Evolutionary conservation across 2,113 vertebrate species (phyloP).

Genomic region (Myodes glareolus): DNA sequence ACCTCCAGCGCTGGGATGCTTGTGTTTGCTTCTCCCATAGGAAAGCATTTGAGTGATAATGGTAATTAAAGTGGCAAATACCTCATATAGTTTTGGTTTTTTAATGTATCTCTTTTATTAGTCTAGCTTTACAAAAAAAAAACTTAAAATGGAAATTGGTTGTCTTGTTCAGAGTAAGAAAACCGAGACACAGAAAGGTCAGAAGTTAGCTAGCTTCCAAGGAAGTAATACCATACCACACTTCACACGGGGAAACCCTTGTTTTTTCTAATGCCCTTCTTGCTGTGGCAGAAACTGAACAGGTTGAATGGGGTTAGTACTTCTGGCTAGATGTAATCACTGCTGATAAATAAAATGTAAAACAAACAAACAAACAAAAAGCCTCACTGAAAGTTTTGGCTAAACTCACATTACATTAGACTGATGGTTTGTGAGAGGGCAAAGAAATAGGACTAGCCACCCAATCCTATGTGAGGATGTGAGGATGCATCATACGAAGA

Average conservation of each 20-base stretch:
- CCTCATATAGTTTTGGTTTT: not conserved
- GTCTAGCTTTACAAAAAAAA: not conserved
- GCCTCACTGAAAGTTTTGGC: not conserved
- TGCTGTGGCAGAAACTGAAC: not conserved
- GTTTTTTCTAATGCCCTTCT: not conserved
- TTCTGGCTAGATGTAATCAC: conserved; percentile 1
- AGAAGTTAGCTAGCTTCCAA: not conserved
- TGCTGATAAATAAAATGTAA: conserved; percentile 47
- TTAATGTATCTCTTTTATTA: conserved; percentile 30
- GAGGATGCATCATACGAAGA: not conserved
- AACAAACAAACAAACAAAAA: not conserved
- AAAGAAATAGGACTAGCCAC: not conserved
- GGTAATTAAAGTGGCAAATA: conserved; percentile 59
- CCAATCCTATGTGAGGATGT: not conserved
- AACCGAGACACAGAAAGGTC: conserved; percentile 22
- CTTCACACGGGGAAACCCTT: not conserved
- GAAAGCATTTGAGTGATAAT: conserved; percentile 38
- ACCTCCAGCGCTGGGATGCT: not conserved
- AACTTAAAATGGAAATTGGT: not conserved
- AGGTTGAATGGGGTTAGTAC: not conserved
- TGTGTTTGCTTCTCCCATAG: conserved; percentile 5
- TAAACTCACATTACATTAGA: not conserved
- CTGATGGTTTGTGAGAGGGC: not conserved
- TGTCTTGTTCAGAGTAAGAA: conserved; percentile 14
- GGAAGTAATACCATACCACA: not conserved